Evolutionary conservation across 92 coral and sea anemone genomes (phyloP), one percentile per base, ranked within the genome.

Genomic region (Montipora capitata): DNA sequence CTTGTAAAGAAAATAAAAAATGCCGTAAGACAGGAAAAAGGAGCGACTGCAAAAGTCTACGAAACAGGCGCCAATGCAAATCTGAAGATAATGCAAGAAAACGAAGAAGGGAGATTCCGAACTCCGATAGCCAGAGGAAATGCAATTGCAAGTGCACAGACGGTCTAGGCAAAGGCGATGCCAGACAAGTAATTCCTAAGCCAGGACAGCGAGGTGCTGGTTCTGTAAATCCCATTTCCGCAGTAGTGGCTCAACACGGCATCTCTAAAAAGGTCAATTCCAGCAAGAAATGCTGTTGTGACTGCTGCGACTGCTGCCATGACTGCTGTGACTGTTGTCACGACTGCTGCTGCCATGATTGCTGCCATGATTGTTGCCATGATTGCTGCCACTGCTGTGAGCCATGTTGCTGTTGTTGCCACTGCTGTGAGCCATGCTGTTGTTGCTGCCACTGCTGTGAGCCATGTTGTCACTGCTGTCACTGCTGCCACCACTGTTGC

Each of bases 341-440:
- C 68, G 40, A 62, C 9, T 66, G 83, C 39, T 81, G 94, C 54
- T 90, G 96, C 20, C 83, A 79, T 48, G 92, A 90, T 5, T 87
- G 90, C 77, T 93, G 96, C n/a, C 88, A 92, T 66, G 82, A 85
- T 79, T 87, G 92, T 45, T 94, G 97, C 59, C 88, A 91, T 38
- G 90, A 93, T 40, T 83, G 96, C 84, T 93, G 96, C 72, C 91
- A 84, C 72, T 87, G 94, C 66, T 92, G 93, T 42, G 90, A 92
- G 52, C 80, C 68, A 0, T 78, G 90, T 54, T 76, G 88, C 77
- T 88, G 94, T 65, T 95, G 98, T 43, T 72, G 83, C 56, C 49
- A 83, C 3, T 87, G 94, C 66, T 92, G 93, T 42, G 90, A 92
- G 52, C 80, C 68, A 0, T 78, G 90, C 43, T 90, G 93, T 75